Base-by-base conservation (phyloP, 2,888 invertebrate species). In the Terebella lapidaria region DNA sequence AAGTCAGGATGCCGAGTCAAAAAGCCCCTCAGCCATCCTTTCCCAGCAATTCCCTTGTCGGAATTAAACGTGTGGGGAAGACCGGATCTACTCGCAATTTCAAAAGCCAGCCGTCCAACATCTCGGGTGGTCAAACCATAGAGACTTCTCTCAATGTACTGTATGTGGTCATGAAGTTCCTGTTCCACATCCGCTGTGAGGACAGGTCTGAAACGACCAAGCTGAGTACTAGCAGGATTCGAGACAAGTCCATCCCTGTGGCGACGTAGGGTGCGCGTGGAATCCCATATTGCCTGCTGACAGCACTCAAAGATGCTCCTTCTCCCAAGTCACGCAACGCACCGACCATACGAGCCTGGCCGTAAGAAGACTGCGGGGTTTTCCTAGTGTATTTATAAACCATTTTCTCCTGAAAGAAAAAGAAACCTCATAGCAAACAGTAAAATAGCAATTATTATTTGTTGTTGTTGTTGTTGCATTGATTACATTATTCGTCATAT, bases 1-100 rank as follows among this genome's bases (percentile, higher is more conserved):
- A 68, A 54, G n/a, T 60, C 54, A 10, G 28, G 59, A 49, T 68
- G 58, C 4, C 67, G 49, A 27, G 29, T 5, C 26, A 67, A 30
- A 26, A 67, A 67, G 18, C 59, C 59, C 2, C 24, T 27, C n/a
- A 66, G 30, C 66, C 66, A 68, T 52, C 64, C 66, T 25, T 57
- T 56, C 20, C 66, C 66, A 26, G 67, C 68, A 46, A 62, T 58
- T 49, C 58, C 61, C 15, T 20, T 45, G 10, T 57, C 45, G 30
- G 54, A 60, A 42, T 63, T 61, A 58, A 68, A 63, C n/a, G 22
- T 27, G 47, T 68, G 65, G 10, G 24, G 10, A n/a, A 68, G 3
- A 15, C 55, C 58, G 18, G 42, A 15, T 42, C 45, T 58, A 56
- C 63, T 60, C 4, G 68, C 63, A n/a, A 62, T n/a, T 2, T 63